phyloP scores from a whole-genome alignment of 2,797 vertebrate species.

The Protonibea diacanthus region DNA sequence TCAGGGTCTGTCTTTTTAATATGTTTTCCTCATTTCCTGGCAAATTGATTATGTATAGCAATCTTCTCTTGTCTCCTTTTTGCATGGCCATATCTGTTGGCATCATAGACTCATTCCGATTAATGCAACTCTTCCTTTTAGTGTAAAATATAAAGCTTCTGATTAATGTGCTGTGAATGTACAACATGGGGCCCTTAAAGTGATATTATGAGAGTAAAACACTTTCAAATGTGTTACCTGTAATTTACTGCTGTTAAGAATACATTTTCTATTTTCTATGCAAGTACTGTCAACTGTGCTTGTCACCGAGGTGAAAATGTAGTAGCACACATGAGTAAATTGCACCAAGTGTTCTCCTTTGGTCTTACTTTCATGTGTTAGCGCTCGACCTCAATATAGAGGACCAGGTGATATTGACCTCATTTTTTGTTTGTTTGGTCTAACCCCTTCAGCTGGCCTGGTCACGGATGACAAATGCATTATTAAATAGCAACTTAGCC shows the following conservation, averaged over 20 bases:
- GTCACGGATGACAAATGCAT: constrained; percentile 79
- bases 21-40: constrained; percentile 81
- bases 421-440: constrained; percentile 70
- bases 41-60: constrained; percentile 79
- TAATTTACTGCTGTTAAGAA: background rate
- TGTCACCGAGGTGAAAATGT: constrained; percentile 17
- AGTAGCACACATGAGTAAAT: constrained; percentile 20
- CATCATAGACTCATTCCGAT: constrained; percentile 24
- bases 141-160: background rate
- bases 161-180: background rate
- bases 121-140: background rate
- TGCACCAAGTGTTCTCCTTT: constrained; percentile 26
- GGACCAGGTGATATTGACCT: constrained; percentile 79
- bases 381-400: constrained; percentile 62
- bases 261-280: background rate
- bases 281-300: background rate
- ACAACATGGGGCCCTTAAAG: background rate
- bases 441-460: constrained; percentile 59
- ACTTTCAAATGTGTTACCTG: background rate
- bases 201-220: background rate
- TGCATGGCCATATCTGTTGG: constrained; percentile 60
- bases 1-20: constrained; percentile 80
- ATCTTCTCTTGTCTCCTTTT: constrained; percentile 59
- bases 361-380: constrained; percentile 29
- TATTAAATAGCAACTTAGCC: constrained; percentile 71